These are phyloP conservation scores for Leptarthrus brevirostris DNA, from an alignment of 2,888 invertebrate species.

Conservation along the genomic window DNA sequence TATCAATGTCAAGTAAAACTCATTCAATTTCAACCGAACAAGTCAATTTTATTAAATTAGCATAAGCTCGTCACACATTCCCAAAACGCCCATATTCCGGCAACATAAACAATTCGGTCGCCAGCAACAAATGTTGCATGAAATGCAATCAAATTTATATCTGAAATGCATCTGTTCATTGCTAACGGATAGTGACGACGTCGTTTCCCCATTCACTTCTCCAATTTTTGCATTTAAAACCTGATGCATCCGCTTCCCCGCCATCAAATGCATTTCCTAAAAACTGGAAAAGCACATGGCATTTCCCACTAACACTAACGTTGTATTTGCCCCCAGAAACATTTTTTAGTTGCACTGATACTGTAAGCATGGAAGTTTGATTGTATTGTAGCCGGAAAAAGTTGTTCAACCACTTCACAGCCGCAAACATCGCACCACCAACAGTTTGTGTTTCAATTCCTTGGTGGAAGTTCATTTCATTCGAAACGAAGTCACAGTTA, in stretches of 20 bases:
- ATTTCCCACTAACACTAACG: background rate
- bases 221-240: background rate
- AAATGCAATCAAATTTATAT: background rate
- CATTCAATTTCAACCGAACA: no score
- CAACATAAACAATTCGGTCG: no score
- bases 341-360: background rate
- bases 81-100: no score
- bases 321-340: no score
- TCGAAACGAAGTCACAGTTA: conserved; percentile 26
- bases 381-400: conserved; percentile 6
- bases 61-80: no score
- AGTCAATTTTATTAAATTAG: no score
- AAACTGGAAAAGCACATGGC: background rate
- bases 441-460: background rate
- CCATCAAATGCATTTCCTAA: background rate
- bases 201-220: background rate
- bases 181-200: background rate
- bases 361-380: background rate
- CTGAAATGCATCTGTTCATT: background rate
- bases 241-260: background rate
- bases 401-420: conserved; percentile 14
- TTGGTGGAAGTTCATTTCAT: background rate
- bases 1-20: no score
- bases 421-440: background rate
- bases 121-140: background rate